Evolutionary conservation across 2,888 invertebrate species (phyloP).

Genomic region (Lampropteryx suffumata): DNA sequence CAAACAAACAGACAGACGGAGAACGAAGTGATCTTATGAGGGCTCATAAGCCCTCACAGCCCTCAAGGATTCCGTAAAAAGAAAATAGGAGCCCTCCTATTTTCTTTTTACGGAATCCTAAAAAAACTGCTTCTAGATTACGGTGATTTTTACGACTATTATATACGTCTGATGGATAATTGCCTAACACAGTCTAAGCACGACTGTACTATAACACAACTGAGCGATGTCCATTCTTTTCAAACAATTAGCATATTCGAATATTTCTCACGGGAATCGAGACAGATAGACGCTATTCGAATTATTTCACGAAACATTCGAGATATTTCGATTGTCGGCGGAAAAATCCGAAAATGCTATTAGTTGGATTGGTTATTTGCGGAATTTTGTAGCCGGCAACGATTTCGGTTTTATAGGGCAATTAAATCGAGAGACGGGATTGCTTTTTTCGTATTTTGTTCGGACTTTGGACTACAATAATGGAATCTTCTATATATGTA

Average conservation of each 20-base stretch:
- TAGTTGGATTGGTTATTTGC: slow-evolving; percentile 22
- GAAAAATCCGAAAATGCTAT: slow-evolving; percentile 24
- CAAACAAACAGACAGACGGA: too few species aligned
- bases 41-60: too few species aligned
- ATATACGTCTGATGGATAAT: slow-evolving; percentile 9
- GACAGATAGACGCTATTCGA: slow-evolving; percentile 32
- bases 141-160: slow-evolving; percentile 12
- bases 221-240: slow-evolving; percentile 33
- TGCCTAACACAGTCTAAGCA: slow-evolving; percentile 25
- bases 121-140: slow-evolving; percentile 2
- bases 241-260: slow-evolving; percentile 42
- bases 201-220: slow-evolving; percentile 26
- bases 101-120: too few species aligned
- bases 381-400: slow-evolving; percentile 33
- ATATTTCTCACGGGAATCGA: slow-evolving; percentile 52
- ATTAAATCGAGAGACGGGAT: slow-evolving; percentile 16
- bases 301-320: slow-evolving; percentile 31
- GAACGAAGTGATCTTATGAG: too few species aligned
- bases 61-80: too few species aligned
- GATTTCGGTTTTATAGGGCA: slow-evolving; percentile 23
- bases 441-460: slow-evolving; percentile 11
- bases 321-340: slow-evolving; percentile 36
- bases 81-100: too few species aligned
- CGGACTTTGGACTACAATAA: neutral
- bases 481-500: too few species aligned